Base-by-base conservation (phyloP, 1,140 invertebrate species). In the Vanessa atalanta region DNA sequence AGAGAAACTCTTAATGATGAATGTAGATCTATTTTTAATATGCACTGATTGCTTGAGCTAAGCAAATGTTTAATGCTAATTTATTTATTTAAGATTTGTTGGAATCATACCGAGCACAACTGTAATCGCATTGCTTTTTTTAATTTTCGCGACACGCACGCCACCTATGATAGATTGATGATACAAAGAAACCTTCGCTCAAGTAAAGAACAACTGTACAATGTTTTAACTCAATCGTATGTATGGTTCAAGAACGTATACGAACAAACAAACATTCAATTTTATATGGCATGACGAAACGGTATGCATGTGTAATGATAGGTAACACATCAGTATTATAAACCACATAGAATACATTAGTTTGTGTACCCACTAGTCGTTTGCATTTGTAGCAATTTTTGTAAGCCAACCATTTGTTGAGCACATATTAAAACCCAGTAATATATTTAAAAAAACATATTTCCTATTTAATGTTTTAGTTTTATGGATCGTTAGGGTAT, bases 321-420 rank as follows among this genome's bases (percentile, higher is more conserved):
- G 60, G 50, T 65, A 83, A 82, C 79, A 84, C 84, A 86, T 86
- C 84, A 88, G 84, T 88, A 89, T 85, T 91, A 83, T 83, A 81
- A 61, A 83, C 82, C 82, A 83, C 84, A 86, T 84, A 84, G 71
- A 61, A 15, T 37, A 37, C 14, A 61, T 26, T 26, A 64, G 74
- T 74, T 67, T 66, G 61, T 79, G 65, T 73, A 66, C 77, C 70
- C 68, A 78, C 83, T 88, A 86, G 83, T 86, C 79, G 79, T 20
- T 20, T 20, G 80, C 81, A 83, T 88, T 87, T 83, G 65, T 69
- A 69, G 66, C 53, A 20, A 37, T 4, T 48, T 16, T 47, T n/a
- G 7, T 23, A 26, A 60, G n/a, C 11, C 15, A 23, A 9, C 14
- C 15, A 15, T 37, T 31, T 60, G 47, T 23, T 68, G 16, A 47